Conservation (phyloP, 2,797 vertebrate species). For the Micromesistius poutassou region DNA sequence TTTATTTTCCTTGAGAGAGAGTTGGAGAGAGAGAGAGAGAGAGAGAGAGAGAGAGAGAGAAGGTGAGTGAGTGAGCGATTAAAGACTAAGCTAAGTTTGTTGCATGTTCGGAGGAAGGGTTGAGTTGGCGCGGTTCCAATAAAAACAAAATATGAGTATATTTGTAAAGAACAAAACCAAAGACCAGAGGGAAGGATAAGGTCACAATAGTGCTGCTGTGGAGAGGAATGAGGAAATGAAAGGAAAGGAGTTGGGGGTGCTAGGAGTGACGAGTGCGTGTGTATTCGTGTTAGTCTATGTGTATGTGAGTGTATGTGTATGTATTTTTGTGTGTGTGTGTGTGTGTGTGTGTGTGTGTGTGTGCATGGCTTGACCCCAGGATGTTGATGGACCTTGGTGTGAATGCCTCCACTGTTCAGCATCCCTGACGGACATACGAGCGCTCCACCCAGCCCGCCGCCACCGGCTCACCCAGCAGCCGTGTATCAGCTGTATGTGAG, state of each 20-base stretch:
- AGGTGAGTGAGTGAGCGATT: neutral
- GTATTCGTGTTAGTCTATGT: no score
- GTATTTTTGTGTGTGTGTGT: neutral
- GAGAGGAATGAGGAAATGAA: slow-evolving; percentile 29
- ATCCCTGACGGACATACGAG: slow-evolving; percentile 37
- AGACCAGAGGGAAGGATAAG: neutral
- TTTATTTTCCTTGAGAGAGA: no score
- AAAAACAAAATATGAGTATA: neutral
- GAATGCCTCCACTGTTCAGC: slow-evolving; percentile 64
- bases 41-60: neutral
- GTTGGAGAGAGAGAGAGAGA: neutral
- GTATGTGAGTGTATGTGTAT: slow-evolving; percentile 23
- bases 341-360: slow-evolving; percentile 21
- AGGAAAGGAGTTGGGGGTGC: slow-evolving; percentile 12
- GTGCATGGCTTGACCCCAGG: slow-evolving; percentile 26
- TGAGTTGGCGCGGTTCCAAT: neutral
- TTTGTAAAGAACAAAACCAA: neutral
- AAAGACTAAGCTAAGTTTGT: neutral
- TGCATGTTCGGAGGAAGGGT: neutral
- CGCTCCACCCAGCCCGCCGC: slow-evolving; percentile 35
- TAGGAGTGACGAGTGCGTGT: slow-evolving; percentile 28
- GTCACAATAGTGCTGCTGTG: slow-evolving; percentile 25
- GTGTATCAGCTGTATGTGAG: slow-evolving; percentile 30
- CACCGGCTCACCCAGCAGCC: slow-evolving; percentile 3
- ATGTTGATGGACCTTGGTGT: slow-evolving; percentile 43